Evolutionary conservation across 2,888 invertebrate species (phyloP), one percentile per base, ranked within the genome.

Genomic region (Nesidiocoris tenuis): DNA sequence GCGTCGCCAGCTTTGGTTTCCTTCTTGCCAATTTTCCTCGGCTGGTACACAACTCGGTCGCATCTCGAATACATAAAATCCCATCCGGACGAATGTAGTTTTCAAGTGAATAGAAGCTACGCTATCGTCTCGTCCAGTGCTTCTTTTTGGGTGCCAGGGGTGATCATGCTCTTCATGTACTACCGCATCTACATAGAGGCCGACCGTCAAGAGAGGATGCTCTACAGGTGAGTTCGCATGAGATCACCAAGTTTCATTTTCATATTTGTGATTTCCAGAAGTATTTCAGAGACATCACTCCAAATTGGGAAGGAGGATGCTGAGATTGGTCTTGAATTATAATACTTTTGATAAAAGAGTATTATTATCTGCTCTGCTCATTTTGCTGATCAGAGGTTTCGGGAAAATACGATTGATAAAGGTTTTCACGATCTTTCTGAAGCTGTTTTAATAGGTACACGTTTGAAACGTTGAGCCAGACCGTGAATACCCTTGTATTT

Each of bases 11-110:
- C 94, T 0, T 85, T 96, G 76, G 93, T 98, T 75, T 96, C 96
- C 1, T 96, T 96, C 83, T 88, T 96, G 17, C 97, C 97, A 2
- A 96, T 98, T 76, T 96, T 96, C 83, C 91, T 95, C 85, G 96
- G 94, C 24, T 94, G 96, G 92, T 97, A 97, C 84, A 95, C 96
- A 0, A 96, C 96, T 0, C 86, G 87, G 19, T 92, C 93, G 79
- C 93, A 94, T 82, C 85, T 93, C 79, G 81, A 83, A 18, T 83
- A 81, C 75, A 80, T 84, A 1, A 78, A 79, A 21, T 80, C 79
- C 16, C 82, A 83, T 76, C 84, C 84, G 24, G 82, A 85, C 74
- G 81, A 82, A 67, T 95, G 95, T 84, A 88, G 89, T 83, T 95
- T 95, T 83, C 90, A 90, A 79, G 67, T 70, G 17, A 95, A 95